These are phyloP conservation scores for Aviceda subcristata DNA, from an alignment of 2,113 vertebrate species.

Conservation along the genomic window DNA sequence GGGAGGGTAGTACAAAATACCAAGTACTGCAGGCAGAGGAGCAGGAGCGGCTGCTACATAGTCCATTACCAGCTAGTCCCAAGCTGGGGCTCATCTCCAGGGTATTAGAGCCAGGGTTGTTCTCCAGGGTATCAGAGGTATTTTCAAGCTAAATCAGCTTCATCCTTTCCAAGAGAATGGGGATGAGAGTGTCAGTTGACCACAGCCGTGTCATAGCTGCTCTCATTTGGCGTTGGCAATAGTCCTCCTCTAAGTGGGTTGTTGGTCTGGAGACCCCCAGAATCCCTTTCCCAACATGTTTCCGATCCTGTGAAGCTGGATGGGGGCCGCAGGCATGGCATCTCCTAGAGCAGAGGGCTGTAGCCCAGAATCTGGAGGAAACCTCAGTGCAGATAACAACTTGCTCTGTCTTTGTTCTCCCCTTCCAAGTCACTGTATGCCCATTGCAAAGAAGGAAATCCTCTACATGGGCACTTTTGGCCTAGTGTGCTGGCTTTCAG, in stretches of 20 bases:
- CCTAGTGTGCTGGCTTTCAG: slow-evolving; percentile 75
- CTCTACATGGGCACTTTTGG: slow-evolving; percentile 73
- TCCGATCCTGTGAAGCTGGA: background rate
- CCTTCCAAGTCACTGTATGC: slow-evolving; percentile 55
- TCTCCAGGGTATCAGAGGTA: background rate
- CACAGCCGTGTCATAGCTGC: background rate
- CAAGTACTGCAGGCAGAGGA: background rate
- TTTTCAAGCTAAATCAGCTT: background rate
- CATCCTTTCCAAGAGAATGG: background rate
- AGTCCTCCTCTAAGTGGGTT: background rate
- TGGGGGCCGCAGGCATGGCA: background rate
- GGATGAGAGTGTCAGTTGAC: background rate
- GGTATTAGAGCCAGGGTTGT: background rate
- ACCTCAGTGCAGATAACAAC: background rate
- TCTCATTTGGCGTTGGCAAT: background rate
- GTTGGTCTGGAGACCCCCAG: background rate
- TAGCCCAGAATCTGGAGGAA: background rate
- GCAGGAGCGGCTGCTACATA: background rate
- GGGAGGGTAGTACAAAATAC: background rate
- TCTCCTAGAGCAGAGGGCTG: background rate
- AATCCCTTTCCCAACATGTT: background rate
- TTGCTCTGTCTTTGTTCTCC: background rate
- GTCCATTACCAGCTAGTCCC: background rate
- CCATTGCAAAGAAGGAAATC: slow-evolving; percentile 76
- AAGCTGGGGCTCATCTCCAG: background rate